A percentile compares a stretch with the other conserved stretches of the same genome.
phyloP scores from a whole-genome alignment of 1,140 invertebrate species.

The Cheumatopsyche charites region DNA sequence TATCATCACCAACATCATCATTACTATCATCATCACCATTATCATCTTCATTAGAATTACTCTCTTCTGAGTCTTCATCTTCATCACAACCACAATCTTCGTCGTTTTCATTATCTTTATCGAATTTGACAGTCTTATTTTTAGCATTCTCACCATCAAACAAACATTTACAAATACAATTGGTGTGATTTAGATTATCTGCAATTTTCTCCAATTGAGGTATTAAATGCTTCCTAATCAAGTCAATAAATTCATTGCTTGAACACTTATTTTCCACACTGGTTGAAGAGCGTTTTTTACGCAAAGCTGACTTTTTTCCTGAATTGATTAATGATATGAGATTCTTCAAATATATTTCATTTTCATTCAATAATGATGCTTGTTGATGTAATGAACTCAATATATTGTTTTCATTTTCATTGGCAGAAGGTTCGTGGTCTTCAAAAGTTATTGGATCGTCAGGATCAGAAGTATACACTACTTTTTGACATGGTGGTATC shows the following conservation, averaged over 20 bases:
- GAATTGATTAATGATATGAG: background rate
- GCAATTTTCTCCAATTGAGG: too few species aligned
- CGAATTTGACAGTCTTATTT: too few species aligned
- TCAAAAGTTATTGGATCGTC: slow-evolving; percentile 5
- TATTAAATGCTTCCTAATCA: too few species aligned
- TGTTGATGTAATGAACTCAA: background rate
- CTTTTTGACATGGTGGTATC: slow-evolving; percentile 42
- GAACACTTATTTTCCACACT: too few species aligned
- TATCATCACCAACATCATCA: background rate
- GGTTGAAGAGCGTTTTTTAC: too few species aligned
- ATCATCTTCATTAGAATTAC: background rate
- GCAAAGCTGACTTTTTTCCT: background rate
- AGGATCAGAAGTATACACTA: slow-evolving; percentile 22
- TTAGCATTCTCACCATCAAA: too few species aligned
- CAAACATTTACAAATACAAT: too few species aligned
- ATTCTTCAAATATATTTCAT: too few species aligned
- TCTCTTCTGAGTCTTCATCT: background rate
- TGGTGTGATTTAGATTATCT: too few species aligned
- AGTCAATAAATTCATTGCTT: too few species aligned
- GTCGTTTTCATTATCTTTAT: too few species aligned
- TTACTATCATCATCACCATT: background rate
- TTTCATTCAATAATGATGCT: too few species aligned
- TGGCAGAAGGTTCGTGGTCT: slow-evolving; percentile 6
- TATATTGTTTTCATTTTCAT: background rate
- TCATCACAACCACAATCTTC: background rate